Base-by-base conservation (phyloP, 64 coral and sea anemone species). In the Cladopsammia gracilis region DNA sequence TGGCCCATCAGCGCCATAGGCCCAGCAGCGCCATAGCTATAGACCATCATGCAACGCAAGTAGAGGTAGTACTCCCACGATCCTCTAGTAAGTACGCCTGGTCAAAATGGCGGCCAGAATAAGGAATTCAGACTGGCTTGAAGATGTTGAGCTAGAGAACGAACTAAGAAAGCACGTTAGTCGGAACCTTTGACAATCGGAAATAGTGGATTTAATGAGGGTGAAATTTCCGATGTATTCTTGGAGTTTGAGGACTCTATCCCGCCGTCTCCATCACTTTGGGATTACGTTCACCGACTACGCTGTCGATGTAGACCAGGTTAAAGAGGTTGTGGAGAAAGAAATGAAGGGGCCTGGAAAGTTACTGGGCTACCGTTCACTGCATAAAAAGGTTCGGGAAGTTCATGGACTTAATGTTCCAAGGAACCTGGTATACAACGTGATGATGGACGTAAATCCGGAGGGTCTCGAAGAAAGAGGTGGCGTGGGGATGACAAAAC, bases 331-430 rank as follows among this genome's bases (percentile, higher is more conserved):
- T 20, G 86, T 83, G 10, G 60, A 86, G 52, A 70, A 72, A 34
- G 90, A 85, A 49, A 77, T 85, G 70, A 73, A 92, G 5, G 90
- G 81, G 3, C 90, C 90, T 64, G 81, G 90, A 25, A 75, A 19
- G 8, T 52, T 92, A 71, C 58, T 92, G 15, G 71, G 71, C 5
- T 85, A 92, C 56, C 53, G 90, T 10, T 48, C 90, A 48, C 25
- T 92, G 19, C 78, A 83, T 16, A 42, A 86, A 48, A 91, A 86
- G 52, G 52, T 90, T 25, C 71, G 89, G 14, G 76, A 91, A 82
- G 65, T 91, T 15, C 89, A 83, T 91, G 89, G 53, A 13, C 71
- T 83, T 22, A 91, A 73, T 53, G 76, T 90, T 15, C 89, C 89
- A 15, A 52, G 76, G 20, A 77, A 82, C 42, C 20, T 91, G 34